Conservation (phyloP, 2,113 vertebrate genomes). For the Peromyscus leucopus region DNA sequence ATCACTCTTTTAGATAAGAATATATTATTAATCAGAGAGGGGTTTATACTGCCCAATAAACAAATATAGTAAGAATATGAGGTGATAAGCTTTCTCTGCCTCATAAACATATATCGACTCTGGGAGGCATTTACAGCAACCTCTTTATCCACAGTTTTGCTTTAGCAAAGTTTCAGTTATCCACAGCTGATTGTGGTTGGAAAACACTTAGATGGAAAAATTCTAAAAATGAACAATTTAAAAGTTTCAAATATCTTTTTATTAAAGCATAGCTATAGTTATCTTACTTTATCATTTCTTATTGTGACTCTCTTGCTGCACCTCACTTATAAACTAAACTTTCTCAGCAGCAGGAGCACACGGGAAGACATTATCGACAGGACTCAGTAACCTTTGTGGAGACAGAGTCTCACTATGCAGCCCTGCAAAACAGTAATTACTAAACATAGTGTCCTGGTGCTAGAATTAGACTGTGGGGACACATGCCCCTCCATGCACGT, state of each 20-base stretch:
- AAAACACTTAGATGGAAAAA: not conserved
- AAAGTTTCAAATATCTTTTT: constrained; percentile 18
- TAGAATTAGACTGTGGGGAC: constrained; percentile 1
- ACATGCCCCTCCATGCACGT: not conserved
- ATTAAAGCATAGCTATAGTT: not conserved
- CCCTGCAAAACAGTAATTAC: constrained; percentile 12
- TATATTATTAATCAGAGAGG: not conserved
- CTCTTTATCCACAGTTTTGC: not conserved
- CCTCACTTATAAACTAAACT: not conserved
- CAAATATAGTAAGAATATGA: constrained; percentile 43
- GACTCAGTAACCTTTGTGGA: not conserved
- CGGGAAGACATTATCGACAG: not conserved
- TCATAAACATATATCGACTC: not conserved
- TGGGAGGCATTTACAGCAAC: not conserved
- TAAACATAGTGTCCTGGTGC: not conserved
- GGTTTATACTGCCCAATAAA: constrained; percentile 19
- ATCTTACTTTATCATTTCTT: not conserved
- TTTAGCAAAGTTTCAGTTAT: not conserved
- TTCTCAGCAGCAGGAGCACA: not conserved
- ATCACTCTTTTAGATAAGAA: constrained; percentile 49
- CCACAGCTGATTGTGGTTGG: not conserved
- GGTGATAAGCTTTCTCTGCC: not conserved
- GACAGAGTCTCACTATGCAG: not conserved
- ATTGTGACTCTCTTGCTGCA: not conserved
- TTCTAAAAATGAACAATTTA: not conserved